A percentile compares a stretch with the other conserved stretches of the same genome.
Evolutionary conservation across 2,113 vertebrate species (phyloP).

Genomic region (Apistogramma diplotaenia): DNA sequence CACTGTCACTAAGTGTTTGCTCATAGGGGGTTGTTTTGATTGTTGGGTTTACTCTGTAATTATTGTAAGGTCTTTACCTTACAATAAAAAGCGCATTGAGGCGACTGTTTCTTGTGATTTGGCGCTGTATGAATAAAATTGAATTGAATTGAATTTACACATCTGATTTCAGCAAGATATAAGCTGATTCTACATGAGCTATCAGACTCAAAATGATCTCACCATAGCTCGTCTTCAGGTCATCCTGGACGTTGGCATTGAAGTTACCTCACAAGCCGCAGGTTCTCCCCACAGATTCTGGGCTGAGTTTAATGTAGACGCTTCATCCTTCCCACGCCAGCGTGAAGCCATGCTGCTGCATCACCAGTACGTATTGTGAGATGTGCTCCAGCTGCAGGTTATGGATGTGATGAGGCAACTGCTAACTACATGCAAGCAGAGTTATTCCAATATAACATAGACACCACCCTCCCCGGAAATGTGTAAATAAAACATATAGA

Average conservation of each 20-base stretch:
- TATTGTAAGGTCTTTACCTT: too few species aligned
- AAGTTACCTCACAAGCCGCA: slow-evolving; percentile 94
- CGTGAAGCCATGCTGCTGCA: slow-evolving; percentile 85
- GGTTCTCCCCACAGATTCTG: slow-evolving; percentile 87
- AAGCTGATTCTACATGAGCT: too few species aligned
- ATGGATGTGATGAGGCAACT: slow-evolving; percentile 81
- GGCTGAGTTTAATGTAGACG: slow-evolving; percentile 91
- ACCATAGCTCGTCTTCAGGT: slow-evolving; percentile 93
- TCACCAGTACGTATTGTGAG: slow-evolving; percentile 86
- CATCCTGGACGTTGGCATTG: slow-evolving; percentile 89
- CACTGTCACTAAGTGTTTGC: too few species aligned
- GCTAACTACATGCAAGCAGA: slow-evolving; percentile 71
- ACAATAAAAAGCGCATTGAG: too few species aligned
- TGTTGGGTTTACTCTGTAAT: too few species aligned
- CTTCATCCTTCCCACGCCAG: slow-evolving; percentile 89
- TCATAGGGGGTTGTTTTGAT: too few species aligned
- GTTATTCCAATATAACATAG: neutral
- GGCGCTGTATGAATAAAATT: too few species aligned
- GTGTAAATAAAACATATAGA: neutral
- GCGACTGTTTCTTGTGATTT: too few species aligned
- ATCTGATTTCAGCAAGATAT: too few species aligned
- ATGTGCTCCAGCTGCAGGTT: slow-evolving; percentile 84
- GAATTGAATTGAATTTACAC: too few species aligned
- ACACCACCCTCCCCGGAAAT: neutral
- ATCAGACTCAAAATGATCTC: too few species aligned